Base-by-base conservation (phyloP, 1,140 invertebrate species). In the Drosophila sp. region DNA sequence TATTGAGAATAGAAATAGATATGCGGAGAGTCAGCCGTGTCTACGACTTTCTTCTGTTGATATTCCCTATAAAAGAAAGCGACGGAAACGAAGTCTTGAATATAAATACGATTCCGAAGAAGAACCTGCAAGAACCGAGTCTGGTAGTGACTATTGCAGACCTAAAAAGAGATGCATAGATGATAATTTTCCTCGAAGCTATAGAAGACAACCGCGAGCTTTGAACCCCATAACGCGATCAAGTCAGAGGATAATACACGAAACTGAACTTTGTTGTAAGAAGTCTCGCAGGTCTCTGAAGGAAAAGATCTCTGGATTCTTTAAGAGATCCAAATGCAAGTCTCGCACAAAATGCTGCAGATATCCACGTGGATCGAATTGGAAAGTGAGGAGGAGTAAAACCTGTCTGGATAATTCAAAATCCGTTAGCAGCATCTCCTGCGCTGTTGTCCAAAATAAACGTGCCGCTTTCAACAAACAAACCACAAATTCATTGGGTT, bases 21-120 rank as follows among this genome's bases (percentile, higher is more conserved):
- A 58, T 41, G 18, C 5, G 0, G 45, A 65, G 0, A 41, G 16
- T 6, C 43, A 14, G 7, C 0, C 34, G 2, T 7, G 21, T 21
- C 5, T 34, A 9, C 51, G 36, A 27, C 11, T 27, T 13, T 65
- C 21, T 1, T 18, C n/a, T 34, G 43, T 50, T 6, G 71, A 82
- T 2, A 71, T 82, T 21, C 79, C 79, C 2, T 66, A 71, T 25
- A 81, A 43, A 32, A 58, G 7, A 8, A 72, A 13, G 7, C 27
- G 57, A 5, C n/a, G 4, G 0, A 56, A 7, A 8, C 7, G 1
- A 4, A 3, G 3, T 0, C 11, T 4, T 9, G 4, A n/a, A 11
- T 25, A 7, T 11, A 32, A 9, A 8, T 14, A 2, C 7, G 11
- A 36, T 0, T 7, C 48, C 1, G n/a, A 14, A 1, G 5, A 7